Evolutionary conservation across 2,797 vertebrate species (phyloP).

Genomic region (Oceanodroma leucorhoa): DNA sequence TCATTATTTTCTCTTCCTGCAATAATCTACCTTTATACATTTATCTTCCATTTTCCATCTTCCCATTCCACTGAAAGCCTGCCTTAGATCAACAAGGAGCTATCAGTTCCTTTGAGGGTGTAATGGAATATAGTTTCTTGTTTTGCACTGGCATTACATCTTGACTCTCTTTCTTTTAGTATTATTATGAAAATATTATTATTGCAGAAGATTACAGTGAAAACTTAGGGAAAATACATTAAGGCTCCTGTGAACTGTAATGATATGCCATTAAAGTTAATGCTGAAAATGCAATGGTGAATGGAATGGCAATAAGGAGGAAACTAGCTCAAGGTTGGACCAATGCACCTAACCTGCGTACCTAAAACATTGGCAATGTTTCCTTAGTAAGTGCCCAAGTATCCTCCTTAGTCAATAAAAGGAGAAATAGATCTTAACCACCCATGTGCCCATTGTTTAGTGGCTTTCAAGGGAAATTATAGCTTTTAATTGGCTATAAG

Average conservation of each 20-base stretch:
- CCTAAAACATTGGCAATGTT: not conserved
- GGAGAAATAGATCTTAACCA: not conserved
- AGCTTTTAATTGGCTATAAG: not conserved
- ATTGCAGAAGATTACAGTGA: not conserved
- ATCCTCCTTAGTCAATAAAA: not conserved
- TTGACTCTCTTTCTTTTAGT: not conserved
- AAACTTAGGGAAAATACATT: not conserved
- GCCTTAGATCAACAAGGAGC: not conserved
- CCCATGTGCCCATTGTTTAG: not conserved
- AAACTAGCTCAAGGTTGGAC: not conserved
- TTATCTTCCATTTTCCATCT: not conserved
- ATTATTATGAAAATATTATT: not conserved
- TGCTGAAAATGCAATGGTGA: not conserved
- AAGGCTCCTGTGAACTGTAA: not conserved
- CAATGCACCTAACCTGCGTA: not conserved
- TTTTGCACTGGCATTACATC: not conserved
- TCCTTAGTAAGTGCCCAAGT: not conserved
- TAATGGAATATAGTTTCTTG: not conserved
- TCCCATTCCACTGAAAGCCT: not conserved
- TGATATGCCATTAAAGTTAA: not conserved
- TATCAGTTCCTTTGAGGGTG: not conserved
- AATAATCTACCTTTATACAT: not conserved
- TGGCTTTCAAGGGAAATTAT: not conserved
- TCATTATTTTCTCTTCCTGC: not conserved
- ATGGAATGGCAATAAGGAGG: not conserved